phyloP scores from a whole-genome alignment of 2,888 invertebrate genomes.

The Apoderus coryli region DNA sequence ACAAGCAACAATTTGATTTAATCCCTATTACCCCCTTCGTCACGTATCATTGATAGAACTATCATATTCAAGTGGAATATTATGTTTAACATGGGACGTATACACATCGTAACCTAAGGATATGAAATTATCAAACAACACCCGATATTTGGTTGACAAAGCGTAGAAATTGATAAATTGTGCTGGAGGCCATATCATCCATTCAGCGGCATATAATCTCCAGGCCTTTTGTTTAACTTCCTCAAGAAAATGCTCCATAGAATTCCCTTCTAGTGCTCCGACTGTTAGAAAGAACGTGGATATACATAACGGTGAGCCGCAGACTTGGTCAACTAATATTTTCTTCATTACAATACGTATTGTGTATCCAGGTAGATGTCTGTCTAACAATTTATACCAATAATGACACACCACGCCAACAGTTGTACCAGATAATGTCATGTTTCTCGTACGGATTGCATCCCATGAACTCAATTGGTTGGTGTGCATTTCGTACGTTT shows the following conservation, averaged over 20 bases:
- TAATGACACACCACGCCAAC: slow-evolving; percentile 71
- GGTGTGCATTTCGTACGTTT: slow-evolving; percentile 54
- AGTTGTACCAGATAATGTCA: slow-evolving; percentile 62
- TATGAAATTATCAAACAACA: slow-evolving; percentile 74
- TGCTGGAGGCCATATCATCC: slow-evolving; percentile 86
- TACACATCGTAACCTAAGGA: slow-evolving; percentile 78
- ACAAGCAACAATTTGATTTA: too few species aligned
- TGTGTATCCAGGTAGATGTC: slow-evolving; percentile 51
- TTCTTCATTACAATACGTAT: slow-evolving; percentile 56
- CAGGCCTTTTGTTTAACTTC: slow-evolving; percentile 63
- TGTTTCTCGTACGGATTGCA: slow-evolving; percentile 49
- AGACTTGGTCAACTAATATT: slow-evolving; percentile 64
- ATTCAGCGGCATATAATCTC: slow-evolving; percentile 72
- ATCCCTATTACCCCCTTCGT: too few species aligned
- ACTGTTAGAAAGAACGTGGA: slow-evolving; percentile 62
- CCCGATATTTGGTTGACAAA: slow-evolving; percentile 66
- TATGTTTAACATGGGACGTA: slow-evolving; percentile 64
- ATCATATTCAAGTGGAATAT: too few species aligned
- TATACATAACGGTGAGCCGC: slow-evolving; percentile 73
- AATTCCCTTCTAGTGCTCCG: slow-evolving; percentile 53
- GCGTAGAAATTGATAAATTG: slow-evolving; percentile 87
- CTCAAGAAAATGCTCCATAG: slow-evolving; percentile 42
- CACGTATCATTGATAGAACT: too few species aligned
- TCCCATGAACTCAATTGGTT: slow-evolving; percentile 43
- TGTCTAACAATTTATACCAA: slow-evolving; percentile 73